A percentile compares a stretch with the other conserved stretches of the same genome.
Conservation (phyloP, 92 coral and sea anemone genomes). For the Blastomussa wellsi region DNA sequence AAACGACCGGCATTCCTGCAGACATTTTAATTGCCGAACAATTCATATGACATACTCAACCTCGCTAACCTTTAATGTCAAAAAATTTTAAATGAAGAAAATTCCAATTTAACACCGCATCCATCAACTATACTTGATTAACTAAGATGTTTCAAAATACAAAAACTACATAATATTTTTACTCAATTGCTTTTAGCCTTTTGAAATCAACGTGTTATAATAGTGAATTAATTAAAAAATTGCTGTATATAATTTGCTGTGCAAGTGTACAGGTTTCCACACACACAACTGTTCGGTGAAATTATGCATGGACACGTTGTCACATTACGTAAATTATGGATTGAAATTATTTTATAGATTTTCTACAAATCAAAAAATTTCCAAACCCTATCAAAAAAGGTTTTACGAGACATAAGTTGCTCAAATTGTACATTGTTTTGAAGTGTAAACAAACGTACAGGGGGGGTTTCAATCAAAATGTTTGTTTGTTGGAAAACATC, state of each 20-base stretch:
- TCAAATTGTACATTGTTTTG: neutral
- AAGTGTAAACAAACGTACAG: neutral
- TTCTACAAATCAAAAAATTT: neutral
- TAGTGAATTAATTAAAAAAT: neutral
- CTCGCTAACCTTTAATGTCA: neutral
- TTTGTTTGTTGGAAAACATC: neutral
- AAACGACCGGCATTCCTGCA: too few relatives aligned
- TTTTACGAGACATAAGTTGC: neutral
- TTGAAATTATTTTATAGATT: neutral
- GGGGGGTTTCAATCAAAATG: neutral
- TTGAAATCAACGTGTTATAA: neutral
- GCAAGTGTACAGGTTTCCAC: neutral
- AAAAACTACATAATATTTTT: neutral
- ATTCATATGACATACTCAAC: neutral
- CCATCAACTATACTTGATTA: neutral
- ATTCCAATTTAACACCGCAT: conserved; percentile 6
- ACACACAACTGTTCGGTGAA: neutral
- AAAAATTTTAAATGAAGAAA: neutral
- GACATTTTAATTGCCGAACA: too few relatives aligned
- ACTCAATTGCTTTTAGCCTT: neutral
- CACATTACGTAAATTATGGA: neutral
- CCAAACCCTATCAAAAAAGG: neutral
- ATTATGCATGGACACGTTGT: conserved; percentile 8
- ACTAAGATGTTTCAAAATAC: too few relatives aligned
- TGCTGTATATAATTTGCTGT: neutral